Evolutionary conservation across 2,888 invertebrate species (phyloP).

Genomic region (Orchesella flavescens): DNA sequence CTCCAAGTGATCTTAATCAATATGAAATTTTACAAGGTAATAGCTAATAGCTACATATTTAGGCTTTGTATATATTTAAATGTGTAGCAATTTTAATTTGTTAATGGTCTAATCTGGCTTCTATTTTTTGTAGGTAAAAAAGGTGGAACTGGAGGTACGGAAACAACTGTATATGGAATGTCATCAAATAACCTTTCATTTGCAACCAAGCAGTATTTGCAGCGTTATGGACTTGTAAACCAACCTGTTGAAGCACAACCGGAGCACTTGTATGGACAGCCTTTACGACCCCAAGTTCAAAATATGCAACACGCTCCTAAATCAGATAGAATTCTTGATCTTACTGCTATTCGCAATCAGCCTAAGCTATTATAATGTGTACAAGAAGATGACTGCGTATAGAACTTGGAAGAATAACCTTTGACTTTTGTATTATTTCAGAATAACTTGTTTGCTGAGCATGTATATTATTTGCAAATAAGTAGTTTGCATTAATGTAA

Average conservation of each 20-base stretch:
- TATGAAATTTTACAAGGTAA: slow-evolving; percentile 49
- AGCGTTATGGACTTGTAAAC: slow-evolving; percentile 69
- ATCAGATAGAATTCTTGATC: slow-evolving; percentile 65
- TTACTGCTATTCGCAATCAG: slow-evolving; percentile 68
- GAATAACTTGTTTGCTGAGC: no score
- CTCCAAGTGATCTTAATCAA: slow-evolving; percentile 50
- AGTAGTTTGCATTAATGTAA: no score
- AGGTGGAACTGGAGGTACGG: slow-evolving; percentile 52
- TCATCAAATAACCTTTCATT: slow-evolving; percentile 68
- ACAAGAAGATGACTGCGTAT: no score
- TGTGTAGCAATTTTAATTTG: no score
- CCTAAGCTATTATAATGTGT: slow-evolving; percentile 65
- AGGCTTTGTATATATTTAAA: no score
- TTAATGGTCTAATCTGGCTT: no score
- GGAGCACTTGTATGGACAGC: neutral
- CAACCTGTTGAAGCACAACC: neutral
- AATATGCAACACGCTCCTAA: neutral
- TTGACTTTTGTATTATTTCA: no score
- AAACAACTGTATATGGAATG: slow-evolving; percentile 71
- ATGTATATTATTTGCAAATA: no score
- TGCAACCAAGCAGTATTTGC: slow-evolving; percentile 70
- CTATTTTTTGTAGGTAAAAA: no score
- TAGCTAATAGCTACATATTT: no score
- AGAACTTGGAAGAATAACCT: no score
- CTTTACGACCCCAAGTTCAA: neutral